A percentile compares a stretch with the other conserved stretches of the same genome.
phyloP scores from a whole-genome alignment of 2,888 invertebrate genomes.

The Andrena haemorrhoa region DNA sequence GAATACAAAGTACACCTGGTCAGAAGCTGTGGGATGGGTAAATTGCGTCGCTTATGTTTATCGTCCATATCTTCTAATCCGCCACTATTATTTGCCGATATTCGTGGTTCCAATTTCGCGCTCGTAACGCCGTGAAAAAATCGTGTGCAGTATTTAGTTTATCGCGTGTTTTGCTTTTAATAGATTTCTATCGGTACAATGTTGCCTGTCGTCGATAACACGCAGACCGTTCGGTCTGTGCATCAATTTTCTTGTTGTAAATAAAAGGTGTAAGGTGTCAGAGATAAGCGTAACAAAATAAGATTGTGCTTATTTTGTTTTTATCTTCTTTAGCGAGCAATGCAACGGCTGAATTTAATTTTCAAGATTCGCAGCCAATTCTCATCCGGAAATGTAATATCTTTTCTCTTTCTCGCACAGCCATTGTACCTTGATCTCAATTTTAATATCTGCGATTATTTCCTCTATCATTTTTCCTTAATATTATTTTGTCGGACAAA shows the following conservation, averaged over 20 bases:
- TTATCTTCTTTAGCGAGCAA: background rate
- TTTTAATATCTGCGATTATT: background rate
- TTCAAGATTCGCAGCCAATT: background rate
- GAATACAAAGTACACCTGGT: constrained; percentile 78
- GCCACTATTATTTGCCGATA: background rate
- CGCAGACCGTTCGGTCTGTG: too few relatives aligned
- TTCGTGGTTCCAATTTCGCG: background rate
- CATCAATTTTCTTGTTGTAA: too few relatives aligned
- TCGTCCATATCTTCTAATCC: constrained; percentile 9
- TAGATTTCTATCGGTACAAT: background rate
- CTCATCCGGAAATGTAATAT: too few relatives aligned
- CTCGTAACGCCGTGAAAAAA: background rate
- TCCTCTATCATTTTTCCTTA: too few relatives aligned
- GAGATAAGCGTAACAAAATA: too few relatives aligned
- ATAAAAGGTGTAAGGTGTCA: too few relatives aligned
- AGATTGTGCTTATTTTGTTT: too few relatives aligned
- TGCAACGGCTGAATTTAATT: background rate
- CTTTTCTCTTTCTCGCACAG: too few relatives aligned
- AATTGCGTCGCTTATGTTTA: constrained; percentile 48
- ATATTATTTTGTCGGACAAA: background rate
- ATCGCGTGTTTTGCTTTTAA: background rate
- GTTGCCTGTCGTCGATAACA: background rate
- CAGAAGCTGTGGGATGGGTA: constrained; percentile 82
- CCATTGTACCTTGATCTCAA: background rate
- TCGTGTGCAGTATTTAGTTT: background rate